phyloP scores from a whole-genome alignment of 2,797 vertebrate species.

The Chrosomus eos region DNA sequence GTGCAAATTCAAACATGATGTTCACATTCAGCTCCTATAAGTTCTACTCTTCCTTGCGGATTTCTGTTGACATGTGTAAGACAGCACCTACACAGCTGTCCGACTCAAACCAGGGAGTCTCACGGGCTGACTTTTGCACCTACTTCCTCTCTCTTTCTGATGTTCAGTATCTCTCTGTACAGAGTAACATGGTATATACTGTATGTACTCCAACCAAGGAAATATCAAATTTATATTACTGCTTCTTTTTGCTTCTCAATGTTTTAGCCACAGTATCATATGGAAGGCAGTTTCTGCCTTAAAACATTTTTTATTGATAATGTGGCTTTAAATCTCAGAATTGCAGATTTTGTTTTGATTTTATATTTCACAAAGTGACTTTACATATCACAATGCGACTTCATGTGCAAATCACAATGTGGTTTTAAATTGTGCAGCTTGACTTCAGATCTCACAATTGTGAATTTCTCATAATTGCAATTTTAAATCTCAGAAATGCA shows the following conservation, averaged over 20 bases:
- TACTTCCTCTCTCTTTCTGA: neutral
- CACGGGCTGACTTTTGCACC: neutral
- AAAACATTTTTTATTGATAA: neutral
- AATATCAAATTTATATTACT: slow-evolving; percentile 4
- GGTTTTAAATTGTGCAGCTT: neutral
- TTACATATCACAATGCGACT: neutral
- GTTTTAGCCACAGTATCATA: neutral
- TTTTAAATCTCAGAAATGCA: no score
- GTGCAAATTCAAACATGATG: slow-evolving; percentile 35
- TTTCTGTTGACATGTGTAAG: slow-evolving; percentile 27
- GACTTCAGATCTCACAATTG: neutral
- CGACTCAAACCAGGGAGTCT: neutral
- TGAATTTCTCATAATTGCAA: neutral
- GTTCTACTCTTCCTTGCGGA: neutral
- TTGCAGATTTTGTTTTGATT: neutral
- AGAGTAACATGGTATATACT: neutral
- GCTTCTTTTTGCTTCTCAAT: neutral
- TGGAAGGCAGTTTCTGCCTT: neutral
- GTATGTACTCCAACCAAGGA: neutral
- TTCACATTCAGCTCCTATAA: slow-evolving; percentile 31
- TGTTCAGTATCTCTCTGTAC: neutral
- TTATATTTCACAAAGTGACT: neutral
- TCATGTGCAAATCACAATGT: no score
- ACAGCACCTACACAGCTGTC: slow-evolving; percentile 28
- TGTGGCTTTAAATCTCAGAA: neutral